phyloP scores from a whole-genome alignment of 2,113 vertebrate species.

The Sphaerodactylus townsendi region DNA sequence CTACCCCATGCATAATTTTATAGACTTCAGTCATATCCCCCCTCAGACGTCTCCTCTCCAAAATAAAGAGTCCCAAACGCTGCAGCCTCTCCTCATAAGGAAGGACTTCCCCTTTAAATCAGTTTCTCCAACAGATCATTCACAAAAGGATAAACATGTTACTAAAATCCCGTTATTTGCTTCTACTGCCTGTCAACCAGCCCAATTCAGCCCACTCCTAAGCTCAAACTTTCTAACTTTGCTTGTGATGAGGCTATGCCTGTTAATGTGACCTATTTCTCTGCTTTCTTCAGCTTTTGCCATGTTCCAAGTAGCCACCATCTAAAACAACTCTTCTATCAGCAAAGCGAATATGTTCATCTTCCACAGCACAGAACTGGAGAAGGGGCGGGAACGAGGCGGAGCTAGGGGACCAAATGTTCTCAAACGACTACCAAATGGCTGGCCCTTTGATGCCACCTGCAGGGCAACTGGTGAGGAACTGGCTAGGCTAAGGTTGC shows the following conservation, averaged over 20 bases:
- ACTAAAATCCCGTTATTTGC: neutral
- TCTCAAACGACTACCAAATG: neutral
- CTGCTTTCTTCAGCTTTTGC: too few species aligned
- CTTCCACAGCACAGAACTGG: neutral
- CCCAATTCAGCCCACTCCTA: neutral
- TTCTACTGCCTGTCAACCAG: neutral
- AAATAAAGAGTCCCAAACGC: too few species aligned
- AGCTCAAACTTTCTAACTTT: neutral
- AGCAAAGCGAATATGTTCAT: neutral
- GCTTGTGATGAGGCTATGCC: neutral
- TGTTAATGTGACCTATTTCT: neutral
- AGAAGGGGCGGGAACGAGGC: neutral
- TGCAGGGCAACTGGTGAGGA: fast-evolving
- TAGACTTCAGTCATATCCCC: too few species aligned
- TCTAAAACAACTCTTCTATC: neutral
- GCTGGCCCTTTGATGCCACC: neutral
- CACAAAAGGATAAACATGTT: neutral
- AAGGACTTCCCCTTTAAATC: too few species aligned
- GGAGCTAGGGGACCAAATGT: neutral
- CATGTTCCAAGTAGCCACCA: neutral
- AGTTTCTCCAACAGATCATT: neutral
- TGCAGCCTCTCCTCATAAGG: too few species aligned
- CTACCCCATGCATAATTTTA: too few species aligned
- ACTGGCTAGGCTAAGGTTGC: neutral
- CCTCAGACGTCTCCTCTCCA: too few species aligned